Conservation (phyloP, 2,113 vertebrate species). For the Xyrauchen texanus region DNA sequence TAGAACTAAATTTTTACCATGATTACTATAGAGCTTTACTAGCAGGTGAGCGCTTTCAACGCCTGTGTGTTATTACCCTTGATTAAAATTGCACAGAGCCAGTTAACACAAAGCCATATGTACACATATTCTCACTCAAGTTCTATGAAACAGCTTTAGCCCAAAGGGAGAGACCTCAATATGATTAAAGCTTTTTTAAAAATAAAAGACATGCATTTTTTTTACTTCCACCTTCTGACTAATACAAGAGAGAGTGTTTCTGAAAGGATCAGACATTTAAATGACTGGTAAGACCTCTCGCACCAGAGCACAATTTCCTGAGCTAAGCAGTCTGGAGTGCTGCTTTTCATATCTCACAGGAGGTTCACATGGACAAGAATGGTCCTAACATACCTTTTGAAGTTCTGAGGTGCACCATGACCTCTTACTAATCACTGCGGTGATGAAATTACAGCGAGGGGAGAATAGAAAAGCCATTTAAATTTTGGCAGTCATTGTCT, state of each 20-base stretch:
- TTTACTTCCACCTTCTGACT: constrained; percentile 4
- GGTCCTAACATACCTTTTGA: constrained; percentile 15
- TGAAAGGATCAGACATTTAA: constrained; percentile 31
- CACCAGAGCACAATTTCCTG: neutral
- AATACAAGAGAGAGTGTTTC: constrained; percentile 23
- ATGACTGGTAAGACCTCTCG: constrained; percentile 11
- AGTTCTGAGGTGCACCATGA: constrained; percentile 21
- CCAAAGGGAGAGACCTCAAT: neutral
- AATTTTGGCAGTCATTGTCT: constrained; percentile 12
- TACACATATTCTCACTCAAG: constrained; percentile 21
- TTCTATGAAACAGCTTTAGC: neutral
- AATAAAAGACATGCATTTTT: constrained; percentile 19
- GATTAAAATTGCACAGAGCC: constrained; percentile 39
- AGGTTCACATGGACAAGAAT: neutral
- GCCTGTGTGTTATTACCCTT: constrained; percentile 29
- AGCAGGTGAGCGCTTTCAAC: constrained; percentile 8
- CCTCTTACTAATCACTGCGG: constrained; percentile 3
- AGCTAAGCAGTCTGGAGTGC: constrained; percentile 9
- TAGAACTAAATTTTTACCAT: neutral
- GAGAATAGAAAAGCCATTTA: constrained; percentile 3
- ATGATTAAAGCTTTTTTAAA: constrained; percentile 20
- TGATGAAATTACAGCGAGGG: no score
- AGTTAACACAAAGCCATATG: constrained; percentile 20
- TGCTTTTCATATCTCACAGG: constrained; percentile 15
- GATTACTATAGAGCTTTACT: constrained; percentile 24